Evolutionary conservation across 2,797 vertebrate species (phyloP).

Genomic region (Pseudochaenichthys georgianus): DNA sequence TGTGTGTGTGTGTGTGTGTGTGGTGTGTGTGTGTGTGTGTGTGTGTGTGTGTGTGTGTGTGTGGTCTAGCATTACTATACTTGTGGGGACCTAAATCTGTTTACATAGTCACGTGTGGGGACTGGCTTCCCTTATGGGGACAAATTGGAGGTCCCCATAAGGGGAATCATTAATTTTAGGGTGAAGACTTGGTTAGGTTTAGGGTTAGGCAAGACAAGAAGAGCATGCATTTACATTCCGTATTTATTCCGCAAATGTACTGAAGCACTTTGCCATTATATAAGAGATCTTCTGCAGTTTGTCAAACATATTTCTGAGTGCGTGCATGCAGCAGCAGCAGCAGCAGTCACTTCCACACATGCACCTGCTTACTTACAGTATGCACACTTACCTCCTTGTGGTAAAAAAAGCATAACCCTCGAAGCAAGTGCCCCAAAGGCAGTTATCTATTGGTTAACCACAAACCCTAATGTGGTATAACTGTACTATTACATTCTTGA

Average conservation of each 20-base stretch:
- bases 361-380: constrained; percentile 1
- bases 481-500: constrained; percentile 15
- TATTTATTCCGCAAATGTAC: constrained; percentile 25
- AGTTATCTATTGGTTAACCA: constrained; percentile 19
- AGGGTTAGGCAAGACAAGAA: not conserved
- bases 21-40: not conserved
- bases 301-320: constrained; percentile 33
- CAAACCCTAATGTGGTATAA: constrained; percentile 11
- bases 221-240: constrained; percentile 18
- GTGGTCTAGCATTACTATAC: too few species aligned
- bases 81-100: too few species aligned
- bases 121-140: too few species aligned
- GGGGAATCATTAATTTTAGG: too few species aligned
- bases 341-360: not conserved
- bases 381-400: constrained; percentile 25
- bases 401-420: constrained; percentile 8
- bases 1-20: not conserved
- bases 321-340: constrained; percentile 37
- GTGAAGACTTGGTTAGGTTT: too few species aligned
- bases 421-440: constrained; percentile 1
- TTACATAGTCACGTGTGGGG: too few species aligned
- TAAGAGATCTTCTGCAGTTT: constrained; percentile 52
- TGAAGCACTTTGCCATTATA: constrained; percentile 40
- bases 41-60: not conserved
- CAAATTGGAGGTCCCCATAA: too few species aligned